Percentiles rank a stretch among this genome's conserved stretches.
Conservation (phyloP, 2,113 vertebrate species). For the Onychostruthus taczanowskii region DNA sequence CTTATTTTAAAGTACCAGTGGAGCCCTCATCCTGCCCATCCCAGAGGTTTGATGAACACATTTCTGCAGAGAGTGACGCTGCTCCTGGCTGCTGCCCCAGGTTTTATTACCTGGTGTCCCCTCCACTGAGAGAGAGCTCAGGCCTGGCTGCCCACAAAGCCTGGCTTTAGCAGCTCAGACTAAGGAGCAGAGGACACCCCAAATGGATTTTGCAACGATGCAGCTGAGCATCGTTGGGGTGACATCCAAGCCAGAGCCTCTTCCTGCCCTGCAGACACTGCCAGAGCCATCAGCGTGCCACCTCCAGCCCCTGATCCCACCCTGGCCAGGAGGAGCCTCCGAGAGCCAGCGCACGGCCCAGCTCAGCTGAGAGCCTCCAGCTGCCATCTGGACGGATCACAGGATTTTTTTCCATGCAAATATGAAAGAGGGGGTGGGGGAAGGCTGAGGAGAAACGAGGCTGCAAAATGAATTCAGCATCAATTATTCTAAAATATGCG, state of each 20-base stretch:
- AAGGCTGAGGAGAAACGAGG: slow-evolving; percentile 34
- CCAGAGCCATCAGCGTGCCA: fast-evolving
- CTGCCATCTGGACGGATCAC: slow-evolving; percentile 55
- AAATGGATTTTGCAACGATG: too few species aligned
- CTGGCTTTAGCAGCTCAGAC: background rate
- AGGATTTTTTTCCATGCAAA: background rate
- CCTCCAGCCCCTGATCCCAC: background rate
- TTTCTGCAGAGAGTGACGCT: fast-evolving
- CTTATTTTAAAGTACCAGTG: fast-evolving
- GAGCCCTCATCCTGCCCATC: background rate
- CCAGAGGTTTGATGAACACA: fast-evolving
- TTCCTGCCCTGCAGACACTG: background rate
- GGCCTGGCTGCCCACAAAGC: background rate
- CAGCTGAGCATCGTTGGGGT: fast-evolving
- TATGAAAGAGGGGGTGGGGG: slow-evolving; percentile 16
- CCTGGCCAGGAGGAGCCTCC: background rate
- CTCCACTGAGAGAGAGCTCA: background rate
- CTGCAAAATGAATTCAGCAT: slow-evolving; percentile 56
- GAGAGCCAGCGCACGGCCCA: background rate
- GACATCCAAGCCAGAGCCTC: background rate
- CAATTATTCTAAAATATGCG: slow-evolving; percentile 66
- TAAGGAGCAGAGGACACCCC: background rate
- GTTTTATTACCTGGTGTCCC: fast-evolving
- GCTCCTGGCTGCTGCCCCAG: background rate
- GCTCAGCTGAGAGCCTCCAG: slow-evolving; percentile 31